Conservation (phyloP, 1,140 invertebrate species). For the Pantala flavescens region DNA sequence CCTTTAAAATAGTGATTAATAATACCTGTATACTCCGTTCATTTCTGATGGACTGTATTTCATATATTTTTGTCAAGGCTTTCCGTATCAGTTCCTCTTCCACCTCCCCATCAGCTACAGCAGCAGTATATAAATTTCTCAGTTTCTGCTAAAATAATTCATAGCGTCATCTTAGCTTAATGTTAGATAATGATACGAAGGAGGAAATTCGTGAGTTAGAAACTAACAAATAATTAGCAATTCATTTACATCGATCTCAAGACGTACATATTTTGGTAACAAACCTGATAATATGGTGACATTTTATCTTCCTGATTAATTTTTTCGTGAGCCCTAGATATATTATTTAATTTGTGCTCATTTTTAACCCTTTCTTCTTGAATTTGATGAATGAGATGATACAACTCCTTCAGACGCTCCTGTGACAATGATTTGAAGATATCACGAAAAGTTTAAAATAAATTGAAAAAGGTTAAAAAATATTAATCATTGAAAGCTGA, state of each 20-base stretch:
- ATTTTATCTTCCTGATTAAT: slow-evolving; percentile 56
- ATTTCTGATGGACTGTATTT: slow-evolving; percentile 81
- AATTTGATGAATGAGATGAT: slow-evolving; percentile 65
- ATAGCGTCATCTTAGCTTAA: too few relatives aligned
- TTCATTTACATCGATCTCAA: too few relatives aligned
- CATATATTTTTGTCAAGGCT: slow-evolving; percentile 76
- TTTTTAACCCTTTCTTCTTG: slow-evolving; percentile 64
- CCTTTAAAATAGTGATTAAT: too few relatives aligned
- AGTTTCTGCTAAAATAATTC: slow-evolving; percentile 55
- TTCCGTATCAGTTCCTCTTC: slow-evolving; percentile 75
- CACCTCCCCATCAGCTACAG: slow-evolving; percentile 65
- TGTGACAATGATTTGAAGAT: slow-evolving; percentile 34
- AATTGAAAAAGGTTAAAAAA: too few relatives aligned
- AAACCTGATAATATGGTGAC: slow-evolving; percentile 43
- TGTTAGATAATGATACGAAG: too few relatives aligned
- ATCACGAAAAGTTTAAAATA: too few relatives aligned
- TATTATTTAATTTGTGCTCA: slow-evolving; percentile 66
- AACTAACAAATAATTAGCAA: slow-evolving; percentile 7
- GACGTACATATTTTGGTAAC: not conserved
- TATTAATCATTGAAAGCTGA: too few relatives aligned
- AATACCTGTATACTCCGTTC: slow-evolving; percentile 69
- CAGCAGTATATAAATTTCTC: slow-evolving; percentile 68
- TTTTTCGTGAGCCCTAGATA: slow-evolving; percentile 68
- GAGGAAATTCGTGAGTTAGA: slow-evolving; percentile 19
- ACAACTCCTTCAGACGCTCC: slow-evolving; percentile 67